These are phyloP conservation scores for Mormyrus iriodes DNA, from an alignment of 2,113 vertebrate genomes.

Conservation along the genomic window DNA sequence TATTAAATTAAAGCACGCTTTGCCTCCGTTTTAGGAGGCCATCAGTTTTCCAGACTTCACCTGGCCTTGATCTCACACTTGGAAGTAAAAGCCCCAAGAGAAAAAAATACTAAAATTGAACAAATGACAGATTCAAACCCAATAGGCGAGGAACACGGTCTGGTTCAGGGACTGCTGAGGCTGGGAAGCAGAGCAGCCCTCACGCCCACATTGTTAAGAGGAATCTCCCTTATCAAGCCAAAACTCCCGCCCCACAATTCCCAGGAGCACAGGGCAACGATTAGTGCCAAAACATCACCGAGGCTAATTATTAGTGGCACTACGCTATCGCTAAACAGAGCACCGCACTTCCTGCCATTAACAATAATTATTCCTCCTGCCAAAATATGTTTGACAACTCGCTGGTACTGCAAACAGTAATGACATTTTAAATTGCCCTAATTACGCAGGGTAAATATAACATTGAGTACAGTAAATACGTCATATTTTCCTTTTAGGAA, in stretches of 20 bases:
- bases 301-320: conserved; percentile 34
- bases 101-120: not conserved
- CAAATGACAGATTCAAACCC: not conserved
- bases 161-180: not conserved
- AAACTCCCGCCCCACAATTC: not conserved
- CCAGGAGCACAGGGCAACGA: conserved; percentile 19
- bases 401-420: conserved; percentile 33
- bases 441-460: conserved; percentile 27
- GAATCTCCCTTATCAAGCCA: conserved; percentile 25
- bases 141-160: not conserved
- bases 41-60: not conserved
- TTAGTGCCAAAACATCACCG: conserved; percentile 31
- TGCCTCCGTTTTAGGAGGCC: not conserved
- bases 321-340: conserved; percentile 32
- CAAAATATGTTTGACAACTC: conserved; percentile 33
- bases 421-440: conserved; percentile 35
- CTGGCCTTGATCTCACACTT: not conserved
- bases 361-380: conserved; percentile 35
- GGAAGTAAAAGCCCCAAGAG: not conserved
- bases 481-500: conserved; percentile 16
- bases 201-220: not conserved
- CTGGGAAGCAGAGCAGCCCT: not conserved
- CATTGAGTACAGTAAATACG: conserved; percentile 22
- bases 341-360: conserved; percentile 34
- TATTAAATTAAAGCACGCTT: not conserved